A percentile compares a stretch with the other conserved stretches of the same genome.
phyloP scores from a whole-genome alignment of 2,797 vertebrate genomes.

The Yasuhikotakia modesta region DNA sequence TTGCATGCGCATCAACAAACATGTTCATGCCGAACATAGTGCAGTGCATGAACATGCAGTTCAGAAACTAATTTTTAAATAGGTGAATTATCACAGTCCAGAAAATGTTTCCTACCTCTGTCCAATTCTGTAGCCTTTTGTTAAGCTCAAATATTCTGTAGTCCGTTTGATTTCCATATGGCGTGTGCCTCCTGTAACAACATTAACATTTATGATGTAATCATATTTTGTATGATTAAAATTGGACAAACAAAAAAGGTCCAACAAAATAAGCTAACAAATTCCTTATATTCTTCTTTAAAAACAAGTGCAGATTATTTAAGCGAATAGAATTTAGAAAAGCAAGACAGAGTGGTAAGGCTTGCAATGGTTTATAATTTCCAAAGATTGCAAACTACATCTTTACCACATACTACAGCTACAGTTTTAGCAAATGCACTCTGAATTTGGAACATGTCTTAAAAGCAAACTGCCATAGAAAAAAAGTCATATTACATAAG shows the following conservation, averaged over 20 bases:
- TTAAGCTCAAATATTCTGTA: slow-evolving; percentile 99
- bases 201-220: neutral
- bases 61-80: no score
- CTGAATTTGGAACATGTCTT: neutral
- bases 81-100: no score
- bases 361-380: neutral
- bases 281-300: no score
- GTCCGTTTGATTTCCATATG: slow-evolving; percentile 98
- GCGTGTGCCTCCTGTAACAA: slow-evolving; percentile 91
- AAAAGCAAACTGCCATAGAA: neutral
- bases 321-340: neutral
- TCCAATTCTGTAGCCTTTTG: slow-evolving; percentile 98
- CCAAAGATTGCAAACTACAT: neutral
- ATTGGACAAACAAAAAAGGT: no score
- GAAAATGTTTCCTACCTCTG: slow-evolving; percentile 82
- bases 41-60: no score
- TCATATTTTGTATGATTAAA: no score
- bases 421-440: neutral
- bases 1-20: neutral
- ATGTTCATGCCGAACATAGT: neutral
- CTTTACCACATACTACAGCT: no score
- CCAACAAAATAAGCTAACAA: no score
- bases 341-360: neutral
- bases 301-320: neutral
- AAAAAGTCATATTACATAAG: neutral